Percentiles rank a stretch among this genome's conserved stretches.
These are phyloP conservation scores for Sarcophaga bullata DNA, from an alignment of 1,140 invertebrate species.

Conservation along the genomic window DNA sequence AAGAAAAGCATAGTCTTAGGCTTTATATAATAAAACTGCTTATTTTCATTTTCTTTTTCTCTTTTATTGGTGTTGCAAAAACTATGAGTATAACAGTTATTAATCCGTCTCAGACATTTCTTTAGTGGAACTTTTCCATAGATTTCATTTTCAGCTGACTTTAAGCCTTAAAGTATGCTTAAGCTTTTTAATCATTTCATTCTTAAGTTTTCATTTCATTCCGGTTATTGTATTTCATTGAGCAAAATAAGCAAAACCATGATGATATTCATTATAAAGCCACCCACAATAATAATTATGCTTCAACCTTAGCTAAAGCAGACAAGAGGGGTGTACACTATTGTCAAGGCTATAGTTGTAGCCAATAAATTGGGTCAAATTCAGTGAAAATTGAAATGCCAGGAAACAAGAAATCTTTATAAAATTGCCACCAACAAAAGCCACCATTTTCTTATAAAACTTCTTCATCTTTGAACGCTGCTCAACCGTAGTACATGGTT, in stretches of 20 bases:
- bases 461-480: too few relatives aligned
- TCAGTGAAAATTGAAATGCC: neutral
- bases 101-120: neutral
- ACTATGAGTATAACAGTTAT: neutral
- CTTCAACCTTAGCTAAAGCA: neutral
- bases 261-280: neutral
- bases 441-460: too few relatives aligned
- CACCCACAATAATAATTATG: neutral
- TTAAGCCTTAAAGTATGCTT: constrained; percentile 19
- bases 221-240: neutral
- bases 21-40: neutral
- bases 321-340: too few relatives aligned
- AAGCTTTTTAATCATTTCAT: neutral
- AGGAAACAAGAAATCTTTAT: neutral
- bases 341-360: neutral
- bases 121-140: neutral
- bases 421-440: neutral
- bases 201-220: neutral
- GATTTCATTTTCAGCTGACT: neutral
- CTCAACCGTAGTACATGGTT: neutral
- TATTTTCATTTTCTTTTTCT: too few relatives aligned
- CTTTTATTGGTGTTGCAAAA: neutral
- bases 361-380: constrained; percentile 15
- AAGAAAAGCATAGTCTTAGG: neutral
- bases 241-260: neutral